phyloP scores from a whole-genome alignment of 2,113 vertebrate species.

The Pimephales promelas region DNA sequence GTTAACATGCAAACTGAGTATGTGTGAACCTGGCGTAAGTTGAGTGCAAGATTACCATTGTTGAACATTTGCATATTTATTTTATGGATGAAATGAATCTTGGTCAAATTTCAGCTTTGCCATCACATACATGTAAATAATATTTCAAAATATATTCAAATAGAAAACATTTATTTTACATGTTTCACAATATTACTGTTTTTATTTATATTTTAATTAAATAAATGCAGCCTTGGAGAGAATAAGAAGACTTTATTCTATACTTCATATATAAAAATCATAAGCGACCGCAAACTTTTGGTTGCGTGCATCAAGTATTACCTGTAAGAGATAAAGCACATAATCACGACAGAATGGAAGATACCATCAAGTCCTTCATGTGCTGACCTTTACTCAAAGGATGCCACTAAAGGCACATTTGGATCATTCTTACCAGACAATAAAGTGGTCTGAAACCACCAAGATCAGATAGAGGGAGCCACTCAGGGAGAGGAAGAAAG shows the following conservation, averaged over 20 bases:
- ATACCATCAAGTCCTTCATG: slow-evolving; percentile 5
- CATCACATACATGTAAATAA: not conserved
- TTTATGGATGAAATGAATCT: too few species aligned
- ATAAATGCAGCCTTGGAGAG: not conserved
- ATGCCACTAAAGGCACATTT: slow-evolving; percentile 16
- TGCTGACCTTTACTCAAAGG: slow-evolving; percentile 30
- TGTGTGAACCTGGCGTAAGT: too few species aligned
- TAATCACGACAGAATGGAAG: not conserved
- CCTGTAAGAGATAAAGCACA: not conserved
- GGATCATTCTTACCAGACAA: slow-evolving; percentile 19
- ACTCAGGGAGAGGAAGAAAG: not conserved
- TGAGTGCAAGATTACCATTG: not conserved
- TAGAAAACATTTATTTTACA: not conserved
- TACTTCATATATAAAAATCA: not conserved
- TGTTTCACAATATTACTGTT: not conserved
- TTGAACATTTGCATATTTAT: not conserved
- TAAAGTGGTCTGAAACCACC: slow-evolving; percentile 18
- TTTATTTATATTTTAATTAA: not conserved
- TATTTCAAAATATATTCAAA: not conserved
- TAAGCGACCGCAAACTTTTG: not conserved
- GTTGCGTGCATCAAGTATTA: not conserved
- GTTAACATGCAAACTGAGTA: too few species aligned
- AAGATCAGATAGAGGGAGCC: slow-evolving; percentile 22
- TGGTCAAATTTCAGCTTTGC: not conserved
- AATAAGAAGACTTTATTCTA: not conserved